Conservation (phyloP, 2,888 invertebrate species). For the Dioctria linearis region DNA sequence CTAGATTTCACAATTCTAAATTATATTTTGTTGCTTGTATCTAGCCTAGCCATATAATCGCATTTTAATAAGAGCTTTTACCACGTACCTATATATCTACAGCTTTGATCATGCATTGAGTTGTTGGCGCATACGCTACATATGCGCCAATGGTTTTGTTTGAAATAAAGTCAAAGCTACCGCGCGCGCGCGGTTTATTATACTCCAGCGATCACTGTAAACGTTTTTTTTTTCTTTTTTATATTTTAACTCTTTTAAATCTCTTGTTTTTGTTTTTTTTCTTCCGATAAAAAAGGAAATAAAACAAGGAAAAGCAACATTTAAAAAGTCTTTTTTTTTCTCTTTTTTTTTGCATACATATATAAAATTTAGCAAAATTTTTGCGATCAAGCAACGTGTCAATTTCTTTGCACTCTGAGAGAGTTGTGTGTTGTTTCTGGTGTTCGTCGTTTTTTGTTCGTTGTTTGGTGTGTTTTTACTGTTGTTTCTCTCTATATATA, state of each 20-base stretch:
- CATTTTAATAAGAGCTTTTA: slow-evolving; percentile 45
- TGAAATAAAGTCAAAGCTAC: slow-evolving; percentile 34
- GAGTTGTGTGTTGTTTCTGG: slow-evolving; percentile 18
- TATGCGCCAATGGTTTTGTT: neutral
- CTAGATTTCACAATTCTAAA: neutral
- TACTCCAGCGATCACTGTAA: slow-evolving; percentile 1
- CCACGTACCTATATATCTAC: slow-evolving; percentile 43
- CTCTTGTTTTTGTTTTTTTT: slow-evolving; percentile 16
- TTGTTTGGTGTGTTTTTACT: slow-evolving; percentile 34
- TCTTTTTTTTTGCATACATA: no score
- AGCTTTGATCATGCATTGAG: slow-evolving; percentile 23
- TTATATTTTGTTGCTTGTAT: slow-evolving; percentile 24
- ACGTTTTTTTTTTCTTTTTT: neutral
- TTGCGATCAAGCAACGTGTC: slow-evolving; percentile 51
- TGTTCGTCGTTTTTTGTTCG: slow-evolving; percentile 37
- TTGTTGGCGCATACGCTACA: slow-evolving; percentile 10
- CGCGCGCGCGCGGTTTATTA: neutral
- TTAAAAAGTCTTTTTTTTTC: slow-evolving; percentile 17
- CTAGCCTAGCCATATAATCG: slow-evolving; percentile 20
- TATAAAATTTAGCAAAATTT: slow-evolving; percentile 14
- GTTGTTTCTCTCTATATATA: slow-evolving; percentile 25
- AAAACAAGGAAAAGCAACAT: slow-evolving; percentile 43
- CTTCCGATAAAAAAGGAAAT: slow-evolving; percentile 42
- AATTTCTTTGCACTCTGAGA: slow-evolving; percentile 31
- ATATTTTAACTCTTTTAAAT: slow-evolving; percentile 31